Percentiles rank a stretch among this genome's conserved stretches.
Evolutionary conservation across 2,797 vertebrate genomes (phyloP).

Genomic region (Labroides dimidiatus): DNA sequence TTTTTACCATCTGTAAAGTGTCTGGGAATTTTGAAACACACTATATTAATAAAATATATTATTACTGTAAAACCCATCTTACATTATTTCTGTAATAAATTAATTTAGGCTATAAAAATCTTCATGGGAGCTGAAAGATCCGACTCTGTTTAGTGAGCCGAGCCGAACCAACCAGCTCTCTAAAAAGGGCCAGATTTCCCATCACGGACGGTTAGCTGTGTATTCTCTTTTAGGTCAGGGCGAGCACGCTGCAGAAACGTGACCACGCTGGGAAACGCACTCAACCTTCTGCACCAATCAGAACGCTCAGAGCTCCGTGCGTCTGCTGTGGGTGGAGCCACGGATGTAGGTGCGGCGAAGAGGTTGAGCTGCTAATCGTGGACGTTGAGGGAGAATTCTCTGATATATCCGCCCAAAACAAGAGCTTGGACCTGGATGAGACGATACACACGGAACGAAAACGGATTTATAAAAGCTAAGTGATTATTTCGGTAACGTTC

Average conservation of each 20-base stretch:
- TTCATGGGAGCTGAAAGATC: too few relatives aligned
- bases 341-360: conserved; percentile 40
- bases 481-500: fast-evolving
- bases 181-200: too few relatives aligned
- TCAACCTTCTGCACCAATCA: conserved; percentile 62
- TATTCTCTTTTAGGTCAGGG: not conserved
- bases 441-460: not conserved
- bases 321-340: conserved; percentile 59
- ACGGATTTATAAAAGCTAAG: conserved; percentile 17
- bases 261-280: conserved; percentile 55
- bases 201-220: not conserved
- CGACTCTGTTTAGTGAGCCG: too few relatives aligned
- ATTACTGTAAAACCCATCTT: too few relatives aligned
- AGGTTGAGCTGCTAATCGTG: conserved; percentile 25
- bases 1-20: too few relatives aligned
- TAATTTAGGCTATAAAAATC: too few relatives aligned
- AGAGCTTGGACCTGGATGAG: not conserved
- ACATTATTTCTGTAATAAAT: too few relatives aligned
- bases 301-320: not conserved
- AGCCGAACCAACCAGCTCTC: too few relatives aligned
- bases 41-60: too few relatives aligned
- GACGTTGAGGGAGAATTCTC: not conserved
- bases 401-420: conserved; percentile 11
- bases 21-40: too few relatives aligned
- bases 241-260: conserved; percentile 83